phyloP scores from a whole-genome alignment of 2,113 vertebrate species.

The Hippolais icterina region DNA sequence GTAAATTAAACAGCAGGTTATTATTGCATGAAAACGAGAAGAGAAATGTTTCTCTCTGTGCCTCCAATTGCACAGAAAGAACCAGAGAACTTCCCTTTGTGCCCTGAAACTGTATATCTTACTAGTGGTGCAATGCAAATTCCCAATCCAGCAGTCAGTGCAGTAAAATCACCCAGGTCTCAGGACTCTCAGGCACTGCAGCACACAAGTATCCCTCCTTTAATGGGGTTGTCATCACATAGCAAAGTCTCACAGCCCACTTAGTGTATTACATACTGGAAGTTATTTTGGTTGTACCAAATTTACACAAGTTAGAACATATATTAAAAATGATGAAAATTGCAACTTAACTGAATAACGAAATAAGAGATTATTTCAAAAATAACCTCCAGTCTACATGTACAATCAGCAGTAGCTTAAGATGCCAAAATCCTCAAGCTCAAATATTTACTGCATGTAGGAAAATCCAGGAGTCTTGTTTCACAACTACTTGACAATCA shows the following conservation, averaged over 20 bases:
- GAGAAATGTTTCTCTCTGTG: not conserved
- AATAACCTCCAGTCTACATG: not conserved
- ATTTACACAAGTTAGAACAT: not conserved
- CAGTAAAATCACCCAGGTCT: not conserved
- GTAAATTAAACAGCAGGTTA: not conserved
- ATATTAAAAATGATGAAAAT: not conserved
- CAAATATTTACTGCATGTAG: not conserved
- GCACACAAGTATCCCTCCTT: not conserved
- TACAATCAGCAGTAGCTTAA: not conserved
- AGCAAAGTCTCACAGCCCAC: not conserved
- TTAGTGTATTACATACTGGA: not conserved
- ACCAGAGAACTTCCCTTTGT: not conserved
- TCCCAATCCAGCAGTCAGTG: not conserved
- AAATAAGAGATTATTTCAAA: not conserved
- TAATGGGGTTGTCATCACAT: not conserved
- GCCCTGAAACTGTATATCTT: not conserved
- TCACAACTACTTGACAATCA: not conserved
- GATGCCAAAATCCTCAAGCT: not conserved
- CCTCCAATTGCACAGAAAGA: not conserved
- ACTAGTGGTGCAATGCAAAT: not conserved
- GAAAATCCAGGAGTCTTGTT: not conserved
- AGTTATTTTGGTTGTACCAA: not conserved
- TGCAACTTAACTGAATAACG: not conserved
- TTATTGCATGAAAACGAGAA: not conserved
- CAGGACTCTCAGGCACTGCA: not conserved